Percentiles rank a stretch among this genome's conserved stretches.
Evolutionary conservation across 2,797 vertebrate species (phyloP).

Genomic region (Naso thynnoides): DNA sequence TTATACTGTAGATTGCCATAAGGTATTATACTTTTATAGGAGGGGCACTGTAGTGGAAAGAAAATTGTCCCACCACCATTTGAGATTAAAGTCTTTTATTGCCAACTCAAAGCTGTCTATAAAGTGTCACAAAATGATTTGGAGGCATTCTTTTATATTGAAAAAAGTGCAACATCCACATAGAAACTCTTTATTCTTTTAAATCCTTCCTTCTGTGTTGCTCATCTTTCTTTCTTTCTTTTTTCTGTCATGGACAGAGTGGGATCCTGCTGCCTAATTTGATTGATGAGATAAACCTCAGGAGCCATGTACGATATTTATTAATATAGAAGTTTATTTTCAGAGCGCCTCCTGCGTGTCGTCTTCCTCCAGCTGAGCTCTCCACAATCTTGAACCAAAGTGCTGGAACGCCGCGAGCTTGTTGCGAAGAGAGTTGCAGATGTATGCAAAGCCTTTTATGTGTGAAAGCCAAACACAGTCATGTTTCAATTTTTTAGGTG

Average conservation of each 20-base stretch:
- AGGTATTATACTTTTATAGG: conserved; percentile 37
- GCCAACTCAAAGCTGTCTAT: conserved; percentile 7
- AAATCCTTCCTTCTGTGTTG: conserved; percentile 11
- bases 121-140: conserved; percentile 25
- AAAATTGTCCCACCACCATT: conserved; percentile 33
- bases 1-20: conserved; percentile 36
- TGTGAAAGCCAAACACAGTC: conserved; percentile 78
- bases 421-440: conserved; percentile 67
- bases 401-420: conserved; percentile 53
- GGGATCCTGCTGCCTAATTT: conserved; percentile 16
- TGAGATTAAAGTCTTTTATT: conserved; percentile 26
- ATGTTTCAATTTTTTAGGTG: conserved; percentile 70
- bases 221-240: neutral
- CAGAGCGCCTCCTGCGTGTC: conserved; percentile 22
- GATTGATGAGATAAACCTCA: conserved; percentile 31
- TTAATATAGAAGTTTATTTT: conserved; percentile 44
- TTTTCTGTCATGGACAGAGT: too few relatives aligned
- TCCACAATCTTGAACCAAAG: conserved; percentile 59
- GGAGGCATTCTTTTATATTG: conserved; percentile 18
- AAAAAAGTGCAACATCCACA: neutral
- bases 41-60: conserved; percentile 27
- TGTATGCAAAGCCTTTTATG: conserved; percentile 83
- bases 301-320: conserved; percentile 22
- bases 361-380: conserved; percentile 56
- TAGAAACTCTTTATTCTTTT: neutral